Percentiles rank a stretch among this genome's conserved stretches.
Conservation (phyloP, 1,140 invertebrate genomes). For the Drosophila kepulauana region DNA sequence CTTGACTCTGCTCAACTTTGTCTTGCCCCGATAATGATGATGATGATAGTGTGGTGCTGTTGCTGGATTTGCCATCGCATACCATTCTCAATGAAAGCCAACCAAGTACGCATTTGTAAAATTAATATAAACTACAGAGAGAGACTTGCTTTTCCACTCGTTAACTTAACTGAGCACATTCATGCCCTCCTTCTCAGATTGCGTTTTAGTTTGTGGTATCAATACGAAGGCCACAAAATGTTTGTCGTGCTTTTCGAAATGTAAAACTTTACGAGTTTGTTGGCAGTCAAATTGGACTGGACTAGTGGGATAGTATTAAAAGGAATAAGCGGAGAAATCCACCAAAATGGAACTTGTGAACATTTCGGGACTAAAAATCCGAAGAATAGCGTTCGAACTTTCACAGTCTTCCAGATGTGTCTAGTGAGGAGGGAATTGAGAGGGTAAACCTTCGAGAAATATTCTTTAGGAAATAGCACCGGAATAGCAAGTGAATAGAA, state of each 20-base stretch:
- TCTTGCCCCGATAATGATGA: slow-evolving; percentile 14
- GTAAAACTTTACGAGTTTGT: not conserved
- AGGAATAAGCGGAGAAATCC: no score
- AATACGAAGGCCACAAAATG: slow-evolving; percentile 6
- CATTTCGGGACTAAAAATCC: no score
- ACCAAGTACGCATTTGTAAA: slow-evolving; percentile 60
- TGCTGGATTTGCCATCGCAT: not conserved
- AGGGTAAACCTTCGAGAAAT: no score
- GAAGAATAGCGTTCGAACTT: no score
- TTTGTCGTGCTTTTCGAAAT: not conserved
- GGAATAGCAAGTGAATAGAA: no score
- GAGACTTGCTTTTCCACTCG: slow-evolving; percentile 2
- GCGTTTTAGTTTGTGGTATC: not conserved
- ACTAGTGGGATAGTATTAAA: no score
- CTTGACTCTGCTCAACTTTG: slow-evolving; percentile 53
- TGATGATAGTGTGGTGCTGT: slow-evolving; percentile 38
- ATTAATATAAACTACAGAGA: slow-evolving; percentile 59
- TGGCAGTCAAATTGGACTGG: no score
- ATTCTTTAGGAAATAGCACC: no score
- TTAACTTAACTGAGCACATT: slow-evolving; percentile 4
- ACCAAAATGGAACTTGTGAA: no score
- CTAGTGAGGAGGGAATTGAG: no score
- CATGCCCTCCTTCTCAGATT: not conserved
- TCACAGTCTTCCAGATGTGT: no score
- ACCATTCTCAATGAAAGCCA: slow-evolving; percentile 20